Evolutionary conservation across 2,888 invertebrate genomes (phyloP), one percentile per base, ranked within the genome.

Genomic region (Drosophila kuntzei): DNA sequence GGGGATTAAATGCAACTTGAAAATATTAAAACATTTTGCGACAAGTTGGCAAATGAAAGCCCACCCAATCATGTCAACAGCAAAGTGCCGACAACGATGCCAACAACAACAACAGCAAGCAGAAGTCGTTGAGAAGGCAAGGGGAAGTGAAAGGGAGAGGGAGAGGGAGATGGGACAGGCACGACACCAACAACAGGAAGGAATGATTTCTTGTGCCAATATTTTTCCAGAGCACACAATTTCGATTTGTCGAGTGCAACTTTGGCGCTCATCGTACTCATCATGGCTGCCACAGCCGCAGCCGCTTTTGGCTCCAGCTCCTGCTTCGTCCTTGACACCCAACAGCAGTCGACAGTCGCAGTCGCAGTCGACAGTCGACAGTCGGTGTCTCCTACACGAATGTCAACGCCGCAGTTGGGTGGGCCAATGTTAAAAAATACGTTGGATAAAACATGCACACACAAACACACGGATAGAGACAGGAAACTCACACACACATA

Each of bases 121-220:
- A n/a, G n/a, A n/a, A n/a, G n/a, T n/a, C n/a, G n/a, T n/a, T n/a
- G n/a, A n/a, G n/a, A n/a, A n/a, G n/a, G n/a, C n/a, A n/a, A n/a
- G n/a, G n/a, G n/a, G n/a, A n/a, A n/a, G n/a, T n/a, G n/a, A n/a
- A 2, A 1, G 5, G 25, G 6, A 0, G 41, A 5, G 25, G 20
- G 18, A 20, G 25, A 14, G 14, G 41, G 25, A 32, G 12, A 41
- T n/a, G 54, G 67, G 41, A 62, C 69, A 51, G 66, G 62, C 76
- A 80, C 80, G 77, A 80, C 81, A 80, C 69, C 84, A 80, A 83
- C 84, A 90, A 88, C 90, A 91, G 90, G 91, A 91, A 90, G 90
- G 90, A 90, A 90, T 90, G 90, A 91, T 91, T 91, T 90, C 91
- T 91, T 91, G 88, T 90, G 91, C 91, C 91, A 91, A 91, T 91